Evolutionary conservation across 2,797 vertebrate genomes (phyloP), one percentile per base, ranked within the genome.

Genomic region (Takifugu rubripes): DNA sequence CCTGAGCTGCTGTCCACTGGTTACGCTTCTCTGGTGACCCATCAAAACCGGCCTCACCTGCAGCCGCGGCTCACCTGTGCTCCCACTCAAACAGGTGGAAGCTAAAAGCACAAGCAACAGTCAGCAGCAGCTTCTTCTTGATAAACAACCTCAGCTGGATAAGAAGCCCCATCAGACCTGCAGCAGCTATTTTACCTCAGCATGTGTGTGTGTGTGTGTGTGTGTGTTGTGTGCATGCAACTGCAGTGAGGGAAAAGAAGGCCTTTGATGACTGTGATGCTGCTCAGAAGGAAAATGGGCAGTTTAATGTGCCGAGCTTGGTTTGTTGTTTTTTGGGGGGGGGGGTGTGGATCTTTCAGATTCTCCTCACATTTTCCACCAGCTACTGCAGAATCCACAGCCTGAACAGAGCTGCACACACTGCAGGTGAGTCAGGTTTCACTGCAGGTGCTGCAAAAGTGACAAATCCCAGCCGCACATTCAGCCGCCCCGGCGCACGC

Each of bases 91-190:
- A 7, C 27, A 33, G 31, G 31, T 10, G 31, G 31, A 10, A 33
- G 31, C 31, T 33, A 10, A 10, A 33, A 33, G 7, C 21, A 21
- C 21, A 21, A 21, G 21, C 21, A 21, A 69, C 44, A 66, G 68
- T 71, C 69, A 68, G 77, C 77, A 54, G 77, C 80, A 68, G 77
- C 72, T 77, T 78, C 78, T 81, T 21, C 21, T 77, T 71, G 74
- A 82, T 80, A 81, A 78, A 78, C 66, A 64, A 66, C 73, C 69
- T 54, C 42, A 25, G 25, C 77, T 72, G 75, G 73, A 79, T 82
- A 49, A 66, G 66, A 60, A 67, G 66, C 61, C 67, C 61, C 72
- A 44, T 42, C 33, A 17, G 58, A 65, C 67, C 70, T 60, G 63
- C 77, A 74, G 74, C 68, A 64, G 69, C 74, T 56, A 9, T 3